Conservation (phyloP, 2,888 invertebrate genomes). For the Ephialtes manifestator region DNA sequence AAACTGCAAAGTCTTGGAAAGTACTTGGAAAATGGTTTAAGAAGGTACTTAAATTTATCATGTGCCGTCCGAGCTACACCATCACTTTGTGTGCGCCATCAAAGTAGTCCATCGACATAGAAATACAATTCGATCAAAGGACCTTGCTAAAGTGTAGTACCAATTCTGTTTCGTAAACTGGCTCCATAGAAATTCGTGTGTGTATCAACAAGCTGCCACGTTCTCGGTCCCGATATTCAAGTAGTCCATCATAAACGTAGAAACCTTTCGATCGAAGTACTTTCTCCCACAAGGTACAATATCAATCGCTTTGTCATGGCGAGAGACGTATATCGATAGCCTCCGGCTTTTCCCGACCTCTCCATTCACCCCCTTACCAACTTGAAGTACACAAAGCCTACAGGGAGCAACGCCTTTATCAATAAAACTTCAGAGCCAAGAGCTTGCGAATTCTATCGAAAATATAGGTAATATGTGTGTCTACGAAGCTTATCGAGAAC, state of each 20-base stretch:
- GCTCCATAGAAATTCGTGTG: not conserved
- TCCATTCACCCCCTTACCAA: constrained; percentile 2
- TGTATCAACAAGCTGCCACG: too few relatives aligned
- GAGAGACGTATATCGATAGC: constrained; percentile 29
- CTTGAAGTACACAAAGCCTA: constrained; percentile 8
- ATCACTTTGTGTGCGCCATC: not conserved
- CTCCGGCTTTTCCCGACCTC: constrained; percentile 19
- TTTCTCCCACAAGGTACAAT: not conserved
- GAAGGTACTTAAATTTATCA: not conserved
- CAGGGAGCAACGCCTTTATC: constrained; percentile 36
- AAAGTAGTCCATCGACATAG: constrained; percentile 1
- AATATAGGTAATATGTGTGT: not conserved
- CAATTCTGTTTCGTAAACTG: not conserved
- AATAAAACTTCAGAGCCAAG: constrained; percentile 17
- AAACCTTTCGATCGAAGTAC: constrained; percentile 22
- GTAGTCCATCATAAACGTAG: constrained; percentile 16
- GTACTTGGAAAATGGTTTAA: not conserved
- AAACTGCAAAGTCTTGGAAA: too few relatives aligned
- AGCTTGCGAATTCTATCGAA: not conserved
- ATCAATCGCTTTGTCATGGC: constrained; percentile 37
- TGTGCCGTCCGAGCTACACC: not conserved
- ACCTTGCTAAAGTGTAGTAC: not conserved
- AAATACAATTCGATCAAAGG: constrained; percentile 6
- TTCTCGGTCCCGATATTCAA: not conserved
- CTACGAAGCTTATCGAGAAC: constrained; percentile 24